Evolutionary conservation across 2,113 vertebrate species (phyloP).

Genomic region (Cyphomyrus discorhynchus): DNA sequence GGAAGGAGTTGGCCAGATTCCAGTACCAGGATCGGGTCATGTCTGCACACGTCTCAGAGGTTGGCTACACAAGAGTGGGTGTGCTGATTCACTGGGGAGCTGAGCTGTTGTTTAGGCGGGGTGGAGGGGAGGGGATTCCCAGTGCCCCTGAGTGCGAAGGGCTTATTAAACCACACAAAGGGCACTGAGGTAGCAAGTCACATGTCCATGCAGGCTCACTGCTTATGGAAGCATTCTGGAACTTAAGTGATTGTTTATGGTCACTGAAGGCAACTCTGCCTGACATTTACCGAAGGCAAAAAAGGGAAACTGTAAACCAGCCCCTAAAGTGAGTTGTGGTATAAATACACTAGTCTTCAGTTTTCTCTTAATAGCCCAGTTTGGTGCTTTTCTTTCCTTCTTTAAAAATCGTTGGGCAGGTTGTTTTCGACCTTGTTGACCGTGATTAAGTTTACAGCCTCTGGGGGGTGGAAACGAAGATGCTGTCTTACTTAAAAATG

Average conservation of each 20-base stretch:
- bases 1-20: slow-evolving; percentile 8
- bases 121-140: slow-evolving; percentile 23
- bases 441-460: background rate
- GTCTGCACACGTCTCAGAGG: slow-evolving; percentile 44
- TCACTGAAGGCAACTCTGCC: background rate
- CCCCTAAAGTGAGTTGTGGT: background rate
- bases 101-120: slow-evolving; percentile 49
- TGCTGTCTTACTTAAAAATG: background rate
- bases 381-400: background rate
- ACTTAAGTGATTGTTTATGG: background rate
- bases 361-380: background rate
- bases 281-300: background rate
- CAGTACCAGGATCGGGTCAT: slow-evolving; percentile 33
- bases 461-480: background rate
- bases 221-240: background rate
- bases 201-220: background rate
- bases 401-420: background rate
- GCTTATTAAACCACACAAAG: background rate
- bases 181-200: background rate
- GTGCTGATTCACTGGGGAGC: slow-evolving; percentile 45
- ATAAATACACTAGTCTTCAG: background rate
- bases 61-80: slow-evolving; percentile 20
- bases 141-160: background rate
- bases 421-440: background rate
- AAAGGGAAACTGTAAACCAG: background rate